Evolutionary conservation across 1,140 invertebrate species (phyloP).

Genomic region (Meloidogyne chitwoodi): DNA sequence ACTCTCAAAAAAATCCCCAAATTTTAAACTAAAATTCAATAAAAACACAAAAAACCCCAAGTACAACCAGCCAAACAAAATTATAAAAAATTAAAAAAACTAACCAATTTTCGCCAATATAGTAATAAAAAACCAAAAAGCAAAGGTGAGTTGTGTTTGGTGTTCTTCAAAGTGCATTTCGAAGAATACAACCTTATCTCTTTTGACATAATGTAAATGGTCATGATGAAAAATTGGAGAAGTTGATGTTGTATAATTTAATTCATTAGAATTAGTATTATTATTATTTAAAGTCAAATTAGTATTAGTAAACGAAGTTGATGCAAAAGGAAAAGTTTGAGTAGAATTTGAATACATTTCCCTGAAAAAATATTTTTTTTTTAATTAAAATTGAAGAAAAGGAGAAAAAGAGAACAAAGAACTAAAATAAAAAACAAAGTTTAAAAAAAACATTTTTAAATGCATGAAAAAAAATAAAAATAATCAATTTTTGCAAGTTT

Average conservation of each 20-base stretch:
- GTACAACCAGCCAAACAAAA: not conserved
- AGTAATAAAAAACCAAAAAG: conserved; percentile 36
- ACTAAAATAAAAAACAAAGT: no score
- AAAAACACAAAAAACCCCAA: not conserved
- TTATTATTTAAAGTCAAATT: not conserved
- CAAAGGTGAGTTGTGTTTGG: conserved; percentile 33
- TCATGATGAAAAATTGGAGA: not conserved
- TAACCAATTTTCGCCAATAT: conserved; percentile 33
- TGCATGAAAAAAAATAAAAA: no score
- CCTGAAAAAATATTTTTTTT: not conserved
- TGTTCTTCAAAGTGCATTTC: conserved; percentile 30
- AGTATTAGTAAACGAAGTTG: not conserved
- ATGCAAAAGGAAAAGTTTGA: not conserved
- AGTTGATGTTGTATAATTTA: not conserved
- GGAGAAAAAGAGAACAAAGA: no score
- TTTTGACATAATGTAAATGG: conserved; percentile 11
- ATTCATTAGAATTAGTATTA: not conserved
- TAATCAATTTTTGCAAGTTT: no score
- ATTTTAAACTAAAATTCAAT: not conserved
- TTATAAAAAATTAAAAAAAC: not conserved
- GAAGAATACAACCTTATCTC: conserved; percentile 12
- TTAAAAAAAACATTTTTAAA: no score
- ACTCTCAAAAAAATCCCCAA: not conserved
- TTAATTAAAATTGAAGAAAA: no score
- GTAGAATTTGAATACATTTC: not conserved